These are phyloP conservation scores for Colossoma macropomum DNA, from an alignment of 2,113 vertebrate genomes.

Conservation along the genomic window DNA sequence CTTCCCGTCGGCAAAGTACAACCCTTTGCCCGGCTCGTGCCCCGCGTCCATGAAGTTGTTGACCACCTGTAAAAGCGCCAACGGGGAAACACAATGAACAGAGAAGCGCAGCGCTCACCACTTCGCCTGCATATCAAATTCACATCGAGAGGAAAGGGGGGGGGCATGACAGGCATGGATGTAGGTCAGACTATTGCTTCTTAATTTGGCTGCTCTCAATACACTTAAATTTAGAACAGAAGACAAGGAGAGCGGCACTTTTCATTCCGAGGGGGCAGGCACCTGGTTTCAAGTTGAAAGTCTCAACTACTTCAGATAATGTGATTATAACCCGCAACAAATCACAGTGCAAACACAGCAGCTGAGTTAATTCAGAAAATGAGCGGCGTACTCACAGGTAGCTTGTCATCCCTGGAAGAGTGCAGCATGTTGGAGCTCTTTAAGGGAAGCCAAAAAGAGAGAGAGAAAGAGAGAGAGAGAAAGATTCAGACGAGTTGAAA, in stretches of 20 bases:
- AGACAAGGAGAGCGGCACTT: conserved; percentile 17
- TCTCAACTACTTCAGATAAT: conserved; percentile 10
- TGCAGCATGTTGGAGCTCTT: conserved; percentile 79
- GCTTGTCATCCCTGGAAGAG: conserved; percentile 78
- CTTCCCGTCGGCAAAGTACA: conserved; percentile 86
- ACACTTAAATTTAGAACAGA: conserved; percentile 42
- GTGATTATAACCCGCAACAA: not conserved
- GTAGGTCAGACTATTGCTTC: conserved; percentile 62
- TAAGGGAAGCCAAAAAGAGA: conserved; percentile 55
- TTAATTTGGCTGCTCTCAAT: conserved; percentile 63
- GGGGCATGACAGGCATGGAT: conserved; percentile 50
- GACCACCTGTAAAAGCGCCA: conserved; percentile 71
- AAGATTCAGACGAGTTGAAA: not conserved
- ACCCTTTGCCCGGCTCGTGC: conserved; percentile 64
- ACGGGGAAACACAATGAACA: conserved; percentile 40
- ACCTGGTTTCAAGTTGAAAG: not conserved
- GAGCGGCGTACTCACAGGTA: conserved; percentile 70
- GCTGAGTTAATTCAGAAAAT: not conserved
- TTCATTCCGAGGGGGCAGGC: conserved; percentile 6
- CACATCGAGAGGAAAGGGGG: conserved; percentile 43
- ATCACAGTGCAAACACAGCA: not conserved
- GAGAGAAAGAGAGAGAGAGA: conserved; percentile 39
- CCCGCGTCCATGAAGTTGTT: conserved; percentile 80
- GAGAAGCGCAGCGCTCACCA: conserved; percentile 21
- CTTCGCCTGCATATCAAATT: conserved; percentile 52